Evolutionary conservation across 2,797 vertebrate species (phyloP).

Genomic region (Psittacula echo): DNA sequence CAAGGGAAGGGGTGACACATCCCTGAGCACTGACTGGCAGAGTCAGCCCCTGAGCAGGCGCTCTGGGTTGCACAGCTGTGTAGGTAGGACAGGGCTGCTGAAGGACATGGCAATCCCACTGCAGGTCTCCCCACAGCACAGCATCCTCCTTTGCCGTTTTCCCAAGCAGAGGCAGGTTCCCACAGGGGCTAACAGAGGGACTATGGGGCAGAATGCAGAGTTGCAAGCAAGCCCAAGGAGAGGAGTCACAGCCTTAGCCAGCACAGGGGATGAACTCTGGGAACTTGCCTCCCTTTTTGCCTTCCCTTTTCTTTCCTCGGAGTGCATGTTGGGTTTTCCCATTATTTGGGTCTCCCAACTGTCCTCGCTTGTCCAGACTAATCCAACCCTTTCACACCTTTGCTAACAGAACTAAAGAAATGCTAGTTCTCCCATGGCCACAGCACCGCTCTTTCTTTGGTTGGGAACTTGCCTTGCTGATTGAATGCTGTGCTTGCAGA

Average conservation of each 20-base stretch:
- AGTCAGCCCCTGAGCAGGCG: background rate
- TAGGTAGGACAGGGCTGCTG: background rate
- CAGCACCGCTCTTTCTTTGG: background rate
- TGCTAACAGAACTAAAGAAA: background rate
- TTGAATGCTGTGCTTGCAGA: background rate
- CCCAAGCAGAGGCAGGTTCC: background rate
- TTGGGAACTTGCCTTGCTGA: background rate
- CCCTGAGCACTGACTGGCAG: background rate
- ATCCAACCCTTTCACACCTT: background rate
- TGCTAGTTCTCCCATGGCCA: accelerated
- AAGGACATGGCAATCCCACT: background rate
- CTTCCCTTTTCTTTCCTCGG: background rate
- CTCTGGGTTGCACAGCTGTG: background rate
- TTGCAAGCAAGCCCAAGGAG: background rate
- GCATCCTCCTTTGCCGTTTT: background rate
- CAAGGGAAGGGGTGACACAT: background rate
- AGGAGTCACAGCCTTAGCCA: background rate
- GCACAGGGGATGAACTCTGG: background rate
- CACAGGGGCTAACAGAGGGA: background rate
- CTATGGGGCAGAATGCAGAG: background rate
- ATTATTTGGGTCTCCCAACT: background rate
- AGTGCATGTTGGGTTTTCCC: background rate
- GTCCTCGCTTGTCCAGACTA: background rate
- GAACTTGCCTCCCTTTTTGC: background rate
- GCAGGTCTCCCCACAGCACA: accelerated